Evolutionary conservation across 2,797 vertebrate species (phyloP).

Genomic region (Perodicticus potto): DNA sequence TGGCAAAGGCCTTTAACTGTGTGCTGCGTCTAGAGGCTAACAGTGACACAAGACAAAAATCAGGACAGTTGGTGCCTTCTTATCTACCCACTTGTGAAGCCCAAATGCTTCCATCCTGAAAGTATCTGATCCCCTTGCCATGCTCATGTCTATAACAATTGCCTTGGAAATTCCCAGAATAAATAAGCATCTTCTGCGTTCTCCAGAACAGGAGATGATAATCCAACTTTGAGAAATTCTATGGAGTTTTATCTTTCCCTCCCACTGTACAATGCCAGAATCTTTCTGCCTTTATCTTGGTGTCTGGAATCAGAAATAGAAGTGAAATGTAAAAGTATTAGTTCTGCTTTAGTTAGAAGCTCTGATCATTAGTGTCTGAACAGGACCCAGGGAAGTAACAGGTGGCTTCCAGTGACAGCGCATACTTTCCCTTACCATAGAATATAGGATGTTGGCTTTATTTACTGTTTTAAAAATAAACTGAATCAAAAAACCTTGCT

Average conservation of each 20-base stretch:
- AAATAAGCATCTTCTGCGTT: no score
- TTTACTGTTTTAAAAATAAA: background rate
- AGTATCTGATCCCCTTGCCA: background rate
- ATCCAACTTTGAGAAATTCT: accelerated
- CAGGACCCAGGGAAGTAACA: accelerated
- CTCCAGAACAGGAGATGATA: accelerated
- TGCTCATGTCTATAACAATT: accelerated
- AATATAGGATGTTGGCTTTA: background rate
- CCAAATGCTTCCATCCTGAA: background rate
- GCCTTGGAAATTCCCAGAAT: background rate
- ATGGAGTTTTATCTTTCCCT: accelerated
- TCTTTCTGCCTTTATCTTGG: background rate
- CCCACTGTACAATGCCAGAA: accelerated
- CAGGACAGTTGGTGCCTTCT: accelerated
- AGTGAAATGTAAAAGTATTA: background rate
- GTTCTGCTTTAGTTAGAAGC: background rate
- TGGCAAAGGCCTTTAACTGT: accelerated
- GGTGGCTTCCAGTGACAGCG: background rate
- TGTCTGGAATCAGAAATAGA: background rate
- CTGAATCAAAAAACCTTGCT: background rate
- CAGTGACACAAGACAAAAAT: background rate
- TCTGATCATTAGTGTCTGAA: no score
- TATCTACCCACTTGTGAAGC: accelerated
- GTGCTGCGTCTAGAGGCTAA: background rate
- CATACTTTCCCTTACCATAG: accelerated